Conservation (phyloP, 30 jellyfish, hydroid and myxozoan genomes). For the Cassiopea andromeda region DNA sequence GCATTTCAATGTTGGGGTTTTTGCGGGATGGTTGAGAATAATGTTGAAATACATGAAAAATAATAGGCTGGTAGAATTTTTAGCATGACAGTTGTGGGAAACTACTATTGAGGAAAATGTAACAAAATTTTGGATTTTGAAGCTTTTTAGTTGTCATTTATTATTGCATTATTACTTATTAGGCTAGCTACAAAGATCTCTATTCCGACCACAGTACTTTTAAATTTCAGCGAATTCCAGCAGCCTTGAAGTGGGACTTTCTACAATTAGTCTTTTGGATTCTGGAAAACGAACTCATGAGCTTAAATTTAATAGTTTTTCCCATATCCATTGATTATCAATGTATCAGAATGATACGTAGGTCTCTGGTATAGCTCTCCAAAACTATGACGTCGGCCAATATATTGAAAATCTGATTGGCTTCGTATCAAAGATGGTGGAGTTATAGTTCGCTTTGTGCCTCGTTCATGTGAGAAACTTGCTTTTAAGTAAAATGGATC, state of each 20-base stretch:
- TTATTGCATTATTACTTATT: too few species aligned
- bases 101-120: too few species aligned
- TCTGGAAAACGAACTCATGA: neutral
- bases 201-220: too few species aligned
- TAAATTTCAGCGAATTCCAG: too few species aligned
- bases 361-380: constrained; percentile 54
- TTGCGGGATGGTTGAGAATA: too few species aligned
- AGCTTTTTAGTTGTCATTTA: too few species aligned
- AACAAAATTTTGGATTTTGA: too few species aligned
- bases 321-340: constrained; percentile 56
- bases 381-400: constrained; percentile 61
- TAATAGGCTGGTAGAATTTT: too few species aligned
- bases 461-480: constrained; percentile 27
- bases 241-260: neutral
- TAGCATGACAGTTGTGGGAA: too few species aligned
- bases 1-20: too few species aligned
- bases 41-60: too few species aligned
- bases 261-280: neutral
- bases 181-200: too few species aligned
- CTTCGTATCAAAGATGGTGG: constrained; percentile 66
- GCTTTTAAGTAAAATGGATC: constrained; percentile 59
- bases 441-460: constrained; percentile 55
- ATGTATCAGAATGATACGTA: constrained; percentile 50
- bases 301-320: constrained; percentile 31
- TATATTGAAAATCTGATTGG: constrained; percentile 51